A percentile compares a stretch with the other conserved stretches of the same genome.
phyloP scores from a whole-genome alignment of 1,140 invertebrate species.

The Sinonovacula constricta region DNA sequence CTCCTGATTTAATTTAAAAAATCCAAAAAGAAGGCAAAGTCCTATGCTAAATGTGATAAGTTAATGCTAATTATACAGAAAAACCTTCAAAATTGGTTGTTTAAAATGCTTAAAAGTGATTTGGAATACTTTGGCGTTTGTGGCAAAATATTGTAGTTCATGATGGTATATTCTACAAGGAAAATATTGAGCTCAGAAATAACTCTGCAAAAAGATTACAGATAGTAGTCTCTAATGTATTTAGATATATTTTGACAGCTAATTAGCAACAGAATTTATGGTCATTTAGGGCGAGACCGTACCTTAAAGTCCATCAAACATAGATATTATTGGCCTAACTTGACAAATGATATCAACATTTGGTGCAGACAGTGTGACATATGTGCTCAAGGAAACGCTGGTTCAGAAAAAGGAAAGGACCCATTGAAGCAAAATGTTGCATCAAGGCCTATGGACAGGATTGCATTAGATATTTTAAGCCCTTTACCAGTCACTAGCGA shows the following conservation, averaged over 20 bases:
- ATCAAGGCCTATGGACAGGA: not conserved
- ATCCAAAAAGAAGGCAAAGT: not conserved
- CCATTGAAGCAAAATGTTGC: not conserved
- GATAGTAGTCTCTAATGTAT: too few species aligned
- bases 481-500: conserved; percentile 33
- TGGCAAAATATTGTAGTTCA: too few species aligned
- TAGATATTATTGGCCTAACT: not conserved
- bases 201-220: too few species aligned
- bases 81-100: too few species aligned
- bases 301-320: not conserved
- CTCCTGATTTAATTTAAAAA: not conserved
- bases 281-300: not conserved
- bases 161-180: too few species aligned
- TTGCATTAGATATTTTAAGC: not conserved
- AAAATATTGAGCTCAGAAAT: too few species aligned
- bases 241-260: not conserved
- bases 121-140: too few species aligned
- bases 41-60: not conserved
- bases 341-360: not conserved
- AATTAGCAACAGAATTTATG: not conserved
- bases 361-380: conserved; percentile 53
- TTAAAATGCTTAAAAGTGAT: too few species aligned
- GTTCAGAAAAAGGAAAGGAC: not conserved
- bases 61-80: too few species aligned
- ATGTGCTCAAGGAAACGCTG: conserved; percentile 52